Evolutionary conservation across 2,113 vertebrate genomes (phyloP).

Genomic region (Budorcas taxicolor): DNA sequence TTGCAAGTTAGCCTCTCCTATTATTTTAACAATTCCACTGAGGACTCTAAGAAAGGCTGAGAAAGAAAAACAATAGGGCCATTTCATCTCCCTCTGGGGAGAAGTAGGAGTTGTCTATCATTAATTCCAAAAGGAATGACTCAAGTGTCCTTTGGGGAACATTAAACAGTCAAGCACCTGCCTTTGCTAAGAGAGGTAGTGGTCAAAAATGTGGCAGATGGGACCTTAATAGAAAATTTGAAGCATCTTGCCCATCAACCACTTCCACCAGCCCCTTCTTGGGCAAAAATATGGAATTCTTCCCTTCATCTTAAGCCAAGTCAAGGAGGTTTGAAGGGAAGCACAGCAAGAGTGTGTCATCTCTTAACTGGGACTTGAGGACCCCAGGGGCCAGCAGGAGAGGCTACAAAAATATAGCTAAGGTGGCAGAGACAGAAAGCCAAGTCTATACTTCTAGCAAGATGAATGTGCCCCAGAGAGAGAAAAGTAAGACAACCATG

Average conservation of each 20-base stretch:
- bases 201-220: neutral
- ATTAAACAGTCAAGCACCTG: neutral
- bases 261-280: neutral
- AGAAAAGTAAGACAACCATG: neutral
- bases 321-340: neutral
- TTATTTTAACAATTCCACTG: neutral
- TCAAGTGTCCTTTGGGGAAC: neutral
- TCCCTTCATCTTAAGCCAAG: neutral
- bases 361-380: neutral
- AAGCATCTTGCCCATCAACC: neutral
- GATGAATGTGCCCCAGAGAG: neutral
- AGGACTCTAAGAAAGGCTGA: neutral
- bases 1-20: neutral
- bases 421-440: neutral
- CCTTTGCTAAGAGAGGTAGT: neutral
- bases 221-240: neutral
- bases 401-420: neutral
- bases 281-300: neutral
- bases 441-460: neutral
- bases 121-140: neutral
- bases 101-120: neutral
- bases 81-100: neutral
- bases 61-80: neutral
- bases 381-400: rapidly evolving
- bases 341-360: neutral